These are phyloP conservation scores for Ictidomys tridecemlineatus DNA, from an alignment of 2,113 vertebrate genomes.

Conservation along the genomic window DNA sequence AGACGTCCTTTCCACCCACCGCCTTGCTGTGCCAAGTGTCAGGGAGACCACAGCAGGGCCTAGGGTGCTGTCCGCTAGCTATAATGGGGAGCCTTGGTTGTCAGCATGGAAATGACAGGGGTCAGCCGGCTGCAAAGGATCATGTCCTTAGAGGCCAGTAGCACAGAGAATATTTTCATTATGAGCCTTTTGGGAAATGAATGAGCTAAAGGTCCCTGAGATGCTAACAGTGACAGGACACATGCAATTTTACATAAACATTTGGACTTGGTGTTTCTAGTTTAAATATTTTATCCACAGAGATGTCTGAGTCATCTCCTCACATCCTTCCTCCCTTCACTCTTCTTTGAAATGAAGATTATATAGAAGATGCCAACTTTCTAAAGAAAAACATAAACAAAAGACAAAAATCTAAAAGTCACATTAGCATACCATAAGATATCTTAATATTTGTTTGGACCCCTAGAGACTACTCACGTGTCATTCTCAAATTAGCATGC, in stretches of 20 bases:
- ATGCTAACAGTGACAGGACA: not conserved
- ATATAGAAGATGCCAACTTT: slow-evolving; percentile 30
- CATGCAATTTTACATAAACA: slow-evolving; percentile 50
- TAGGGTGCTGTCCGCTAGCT: not conserved
- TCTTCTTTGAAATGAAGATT: slow-evolving; percentile 33
- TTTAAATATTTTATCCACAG: slow-evolving; percentile 69
- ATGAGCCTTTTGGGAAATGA: not conserved
- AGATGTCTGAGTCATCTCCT: slow-evolving; percentile 61
- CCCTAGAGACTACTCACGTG: not conserved
- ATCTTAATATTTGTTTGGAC: slow-evolving; percentile 18
- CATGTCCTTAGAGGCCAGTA: not conserved
- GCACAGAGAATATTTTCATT: not conserved
- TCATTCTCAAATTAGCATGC: not conserved
- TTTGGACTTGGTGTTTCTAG: slow-evolving; percentile 39
- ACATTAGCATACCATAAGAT: slow-evolving; percentile 34
- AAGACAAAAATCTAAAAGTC: slow-evolving; percentile 56
- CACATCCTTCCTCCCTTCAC: slow-evolving; percentile 28
- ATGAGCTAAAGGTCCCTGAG: not conserved
- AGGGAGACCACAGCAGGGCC: not conserved
- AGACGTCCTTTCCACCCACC: not conserved
- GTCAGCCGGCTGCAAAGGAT: not conserved
- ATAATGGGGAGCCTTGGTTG: not conserved
- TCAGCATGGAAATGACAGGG: not conserved
- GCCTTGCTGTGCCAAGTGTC: not conserved
- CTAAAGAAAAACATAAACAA: slow-evolving; percentile 62